Evolutionary conservation across 37 sponge, comb jelly and placozoan species (phyloP).

Genomic region (Hexactinellida sp.): DNA sequence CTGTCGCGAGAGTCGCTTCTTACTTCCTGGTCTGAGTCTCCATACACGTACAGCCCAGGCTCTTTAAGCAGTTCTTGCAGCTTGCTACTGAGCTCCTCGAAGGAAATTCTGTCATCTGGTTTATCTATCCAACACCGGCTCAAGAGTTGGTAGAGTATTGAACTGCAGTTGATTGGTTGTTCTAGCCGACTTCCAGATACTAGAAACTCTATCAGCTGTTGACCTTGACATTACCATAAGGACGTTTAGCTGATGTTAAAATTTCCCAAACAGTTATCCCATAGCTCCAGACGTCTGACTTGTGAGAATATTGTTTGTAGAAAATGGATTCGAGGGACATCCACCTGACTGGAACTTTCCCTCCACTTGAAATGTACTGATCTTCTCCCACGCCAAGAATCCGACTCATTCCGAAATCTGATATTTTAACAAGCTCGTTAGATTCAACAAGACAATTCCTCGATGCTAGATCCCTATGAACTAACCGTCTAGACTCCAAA

Average conservation of each 20-base stretch:
- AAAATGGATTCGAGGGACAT: slow-evolving; percentile 67
- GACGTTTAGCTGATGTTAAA: slow-evolving; percentile 38
- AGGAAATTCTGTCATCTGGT: background rate
- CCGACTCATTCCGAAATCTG: slow-evolving; percentile 81
- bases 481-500: slow-evolving; percentile 65
- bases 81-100: background rate
- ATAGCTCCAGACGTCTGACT: slow-evolving; percentile 82
- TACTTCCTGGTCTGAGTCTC: background rate
- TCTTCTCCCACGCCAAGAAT: slow-evolving; percentile 57
- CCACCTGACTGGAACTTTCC: slow-evolving; percentile 78
- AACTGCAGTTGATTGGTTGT: slow-evolving; percentile 47
- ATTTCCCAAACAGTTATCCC: slow-evolving; percentile 88
- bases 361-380: slow-evolving; percentile 48
- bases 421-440: slow-evolving; percentile 61
- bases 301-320: slow-evolving; percentile 52
- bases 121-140: slow-evolving; percentile 40
- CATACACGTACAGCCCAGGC: background rate
- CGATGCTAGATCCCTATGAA: slow-evolving; percentile 81
- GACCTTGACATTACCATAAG: slow-evolving; percentile 18
- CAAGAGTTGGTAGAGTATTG: slow-evolving; percentile 44
- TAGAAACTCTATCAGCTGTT: slow-evolving; percentile 34
- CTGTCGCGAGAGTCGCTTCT: background rate
- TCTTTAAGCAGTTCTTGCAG: background rate
- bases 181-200: slow-evolving; percentile 41
- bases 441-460: slow-evolving; percentile 80